Evolutionary conservation across 2,113 vertebrate genomes (phyloP).

Genomic region (Cyanoramphus novaezelandiae): DNA sequence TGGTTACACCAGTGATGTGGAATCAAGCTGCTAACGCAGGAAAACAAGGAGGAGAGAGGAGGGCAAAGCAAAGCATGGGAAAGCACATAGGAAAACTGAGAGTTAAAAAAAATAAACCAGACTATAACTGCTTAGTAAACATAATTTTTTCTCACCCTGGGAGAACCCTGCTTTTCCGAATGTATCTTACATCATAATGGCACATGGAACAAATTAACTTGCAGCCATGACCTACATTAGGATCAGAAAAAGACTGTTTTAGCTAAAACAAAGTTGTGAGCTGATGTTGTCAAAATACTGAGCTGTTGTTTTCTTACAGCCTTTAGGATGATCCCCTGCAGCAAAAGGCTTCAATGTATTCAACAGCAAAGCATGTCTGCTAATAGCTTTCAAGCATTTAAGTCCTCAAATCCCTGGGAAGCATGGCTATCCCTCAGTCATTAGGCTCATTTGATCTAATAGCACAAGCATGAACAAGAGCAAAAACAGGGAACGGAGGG

Average conservation of each 20-base stretch:
- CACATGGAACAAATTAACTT: conserved; percentile 64
- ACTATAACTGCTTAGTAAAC: conserved; percentile 12
- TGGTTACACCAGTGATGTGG: neutral
- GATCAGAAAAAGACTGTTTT: conserved; percentile 18
- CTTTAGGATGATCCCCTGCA: conserved; percentile 36
- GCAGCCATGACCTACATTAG: conserved; percentile 44
- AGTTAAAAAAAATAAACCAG: neutral
- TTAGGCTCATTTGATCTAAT: conserved; percentile 26
- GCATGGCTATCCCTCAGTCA: neutral
- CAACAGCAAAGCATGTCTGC: neutral
- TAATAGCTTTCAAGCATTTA: conserved; percentile 4
- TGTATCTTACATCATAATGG: conserved; percentile 7
- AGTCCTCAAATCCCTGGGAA: conserved; percentile 34
- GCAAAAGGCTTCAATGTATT: conserved; percentile 7
- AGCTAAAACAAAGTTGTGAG: conserved; percentile 35
- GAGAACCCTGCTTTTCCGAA: conserved; percentile 16
- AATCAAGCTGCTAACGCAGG: neutral
- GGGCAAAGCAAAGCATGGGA: neutral
- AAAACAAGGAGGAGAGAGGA: neutral
- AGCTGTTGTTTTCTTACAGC: conserved; percentile 22
- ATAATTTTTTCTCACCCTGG: conserved; percentile 16
- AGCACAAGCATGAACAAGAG: conserved; percentile 43
- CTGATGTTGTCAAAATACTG: conserved; percentile 36
- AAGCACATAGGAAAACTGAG: neutral
- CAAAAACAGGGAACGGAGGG: neutral